Base-by-base conservation (phyloP, 1,140 invertebrate genomes). In the Amyelois transitella region DNA sequence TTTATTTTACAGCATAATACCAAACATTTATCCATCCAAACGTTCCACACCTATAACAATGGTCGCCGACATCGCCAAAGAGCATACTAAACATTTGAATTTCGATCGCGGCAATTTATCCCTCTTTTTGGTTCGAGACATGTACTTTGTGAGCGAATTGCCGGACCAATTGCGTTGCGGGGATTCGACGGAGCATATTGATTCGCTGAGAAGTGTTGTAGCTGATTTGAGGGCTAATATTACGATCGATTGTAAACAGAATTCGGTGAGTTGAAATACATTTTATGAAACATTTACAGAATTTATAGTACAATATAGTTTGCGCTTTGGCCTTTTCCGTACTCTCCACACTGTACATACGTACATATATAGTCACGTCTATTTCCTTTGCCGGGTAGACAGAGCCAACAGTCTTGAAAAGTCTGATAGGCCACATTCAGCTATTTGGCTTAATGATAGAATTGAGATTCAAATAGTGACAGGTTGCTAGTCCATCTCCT, bases 181-280 rank as follows among this genome's bases (percentile, higher is more conserved):
- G 1, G 58, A 67, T 0, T 21, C 49, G 6, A 43, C 77, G 43
- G 53, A 67, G 0, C 53, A 66, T 7, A 10, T n/a, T 2, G 71
- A 75, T 6, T 64, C 64, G 43, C 63, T 88, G 60, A 83, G 64
- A 28, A 60, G 61, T 5, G 57, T 82, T 0, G 53, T 89, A 0
- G 76, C 69, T 1, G 76, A 80, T 43, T 47, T 89, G 8, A 64
- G 79, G 53, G 64, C 60, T 14, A 77, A 64, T n/a, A 18, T 88
- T 17, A 79, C 92, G 67, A 91, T 91, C 6, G 88, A 89, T 53
- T 91, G 90, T 53, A 93, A 92, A 81, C 89, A 90, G 82, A 88
- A 91, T 64, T 90, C 90, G 60, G 93, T 94, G 75, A 91, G 91
- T 90, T 28, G 12, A 28, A 8, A 10, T 5, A 4, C 2, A 10